A percentile compares a stretch with the other conserved stretches of the same genome.
phyloP scores from a whole-genome alignment of 2,888 invertebrate genomes.

The Euzophera pinguis region DNA sequence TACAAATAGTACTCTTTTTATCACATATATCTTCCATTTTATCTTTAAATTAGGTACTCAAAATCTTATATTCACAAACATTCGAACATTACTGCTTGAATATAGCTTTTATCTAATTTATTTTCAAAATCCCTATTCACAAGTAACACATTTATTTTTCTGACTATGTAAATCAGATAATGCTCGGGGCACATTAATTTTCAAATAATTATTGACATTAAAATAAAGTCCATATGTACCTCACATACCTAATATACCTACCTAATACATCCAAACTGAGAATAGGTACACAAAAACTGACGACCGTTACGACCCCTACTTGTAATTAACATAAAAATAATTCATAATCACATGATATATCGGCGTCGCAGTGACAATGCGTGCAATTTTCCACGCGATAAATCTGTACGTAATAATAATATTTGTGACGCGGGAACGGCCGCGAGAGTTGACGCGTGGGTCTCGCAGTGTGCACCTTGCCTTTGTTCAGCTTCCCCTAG shows the following conservation, averaged over 20 bases:
- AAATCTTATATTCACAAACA: too few species aligned
- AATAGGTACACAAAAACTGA: conserved; percentile 6
- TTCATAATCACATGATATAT: conserved; percentile 74
- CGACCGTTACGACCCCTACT: conserved; percentile 44
- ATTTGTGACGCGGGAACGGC: conserved; percentile 46
- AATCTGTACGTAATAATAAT: conserved; percentile 77
- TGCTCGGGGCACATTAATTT: too few species aligned
- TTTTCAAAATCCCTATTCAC: too few species aligned
- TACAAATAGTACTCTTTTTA: too few species aligned
- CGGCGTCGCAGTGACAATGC: conserved; percentile 63
- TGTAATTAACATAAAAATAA: conserved; percentile 74
- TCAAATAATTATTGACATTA: conserved; percentile 1
- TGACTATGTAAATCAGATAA: too few species aligned
- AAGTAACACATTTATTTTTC: too few species aligned
- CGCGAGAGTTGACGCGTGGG: conserved; percentile 54
- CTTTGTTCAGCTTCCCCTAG: conserved; percentile 36
- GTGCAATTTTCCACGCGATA: conserved; percentile 78
- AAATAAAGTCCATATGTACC: background rate
- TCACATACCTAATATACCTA: background rate
- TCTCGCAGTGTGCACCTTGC: conserved; percentile 57
- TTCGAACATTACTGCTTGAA: too few species aligned
- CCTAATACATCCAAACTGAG: too few species aligned
- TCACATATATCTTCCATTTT: too few species aligned
- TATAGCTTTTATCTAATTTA: too few species aligned
- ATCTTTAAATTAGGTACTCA: too few species aligned